Percentiles rank a stretch among this genome's conserved stretches.
These are phyloP conservation scores for Drosophila azteca DNA, from an alignment of 1,140 invertebrate genomes.

Conservation along the genomic window DNA sequence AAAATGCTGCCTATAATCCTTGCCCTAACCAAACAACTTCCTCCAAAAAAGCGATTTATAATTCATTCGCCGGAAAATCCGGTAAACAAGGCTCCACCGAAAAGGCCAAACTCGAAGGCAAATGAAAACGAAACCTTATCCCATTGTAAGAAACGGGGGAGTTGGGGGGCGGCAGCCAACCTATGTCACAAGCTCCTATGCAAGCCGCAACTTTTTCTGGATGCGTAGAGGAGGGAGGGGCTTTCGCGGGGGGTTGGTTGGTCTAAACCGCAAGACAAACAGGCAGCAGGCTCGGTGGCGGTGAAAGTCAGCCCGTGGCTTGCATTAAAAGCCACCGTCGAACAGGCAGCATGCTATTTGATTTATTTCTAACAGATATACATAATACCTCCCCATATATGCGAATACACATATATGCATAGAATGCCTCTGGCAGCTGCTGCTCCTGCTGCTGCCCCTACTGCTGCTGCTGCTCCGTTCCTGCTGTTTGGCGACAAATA, in stretches of 20 bases:
- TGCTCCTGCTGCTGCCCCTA: conserved; percentile 26
- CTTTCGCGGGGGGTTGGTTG: conserved; percentile 17
- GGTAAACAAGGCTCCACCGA: not conserved
- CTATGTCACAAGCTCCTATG: conserved; percentile 51
- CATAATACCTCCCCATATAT: conserved; percentile 1
- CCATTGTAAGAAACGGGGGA: not conserved
- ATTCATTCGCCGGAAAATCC: conserved; percentile 3
- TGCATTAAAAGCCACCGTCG: conserved; percentile 51
- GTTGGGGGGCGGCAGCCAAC: no score
- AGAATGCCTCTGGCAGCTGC: conserved; percentile 20
- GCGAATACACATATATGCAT: not conserved
- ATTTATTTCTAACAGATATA: conserved; percentile 72
- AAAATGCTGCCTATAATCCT: not conserved
- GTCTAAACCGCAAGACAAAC: conserved; percentile 64
- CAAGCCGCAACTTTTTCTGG: conserved; percentile 12
- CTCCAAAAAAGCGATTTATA: conserved; percentile 9
- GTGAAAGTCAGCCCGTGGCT: conserved; percentile 44
- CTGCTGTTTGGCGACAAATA: conserved; percentile 53
- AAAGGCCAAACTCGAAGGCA: not conserved
- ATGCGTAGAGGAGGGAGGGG: conserved; percentile 26
- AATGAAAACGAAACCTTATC: conserved; percentile 1
- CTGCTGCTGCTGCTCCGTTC: conserved; percentile 15
- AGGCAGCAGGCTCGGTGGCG: conserved; percentile 3
- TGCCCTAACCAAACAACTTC: conserved; percentile 1
- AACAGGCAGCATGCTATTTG: conserved; percentile 65